Evolutionary conservation across 2,113 vertebrate species (phyloP).

Genomic region (Syngnathus floridae): DNA sequence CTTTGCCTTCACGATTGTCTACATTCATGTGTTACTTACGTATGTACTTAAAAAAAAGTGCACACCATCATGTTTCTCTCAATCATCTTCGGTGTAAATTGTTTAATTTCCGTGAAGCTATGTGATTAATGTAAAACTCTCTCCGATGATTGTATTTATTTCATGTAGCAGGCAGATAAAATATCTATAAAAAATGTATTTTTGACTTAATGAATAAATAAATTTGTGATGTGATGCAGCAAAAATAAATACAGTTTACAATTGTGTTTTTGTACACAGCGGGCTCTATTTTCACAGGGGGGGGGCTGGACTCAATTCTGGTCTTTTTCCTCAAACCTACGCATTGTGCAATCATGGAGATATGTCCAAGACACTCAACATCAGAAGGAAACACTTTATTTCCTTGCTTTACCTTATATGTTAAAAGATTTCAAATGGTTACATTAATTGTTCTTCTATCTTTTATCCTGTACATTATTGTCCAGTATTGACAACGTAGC

Average conservation of each 20-base stretch:
- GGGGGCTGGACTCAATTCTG: too few species aligned
- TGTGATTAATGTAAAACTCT: slow-evolving; percentile 33
- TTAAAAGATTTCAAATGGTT: slow-evolving; percentile 5
- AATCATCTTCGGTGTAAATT: background rate
- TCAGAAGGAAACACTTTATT: slow-evolving; percentile 40
- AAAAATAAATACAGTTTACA: slow-evolving; percentile 45
- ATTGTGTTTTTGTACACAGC: background rate
- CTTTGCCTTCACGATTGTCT: slow-evolving; percentile 43
- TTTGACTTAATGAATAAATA: slow-evolving; percentile 90
- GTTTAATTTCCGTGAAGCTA: background rate
- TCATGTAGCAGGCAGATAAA: slow-evolving; percentile 77
- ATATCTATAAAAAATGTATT: slow-evolving; percentile 78
- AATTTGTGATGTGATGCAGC: slow-evolving; percentile 87
- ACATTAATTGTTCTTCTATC: background rate
- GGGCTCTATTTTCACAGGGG: background rate
- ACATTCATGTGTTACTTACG: slow-evolving; percentile 10
- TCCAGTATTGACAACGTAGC: slow-evolving; percentile 8
- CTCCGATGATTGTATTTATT: slow-evolving; percentile 60
- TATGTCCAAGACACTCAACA: background rate
- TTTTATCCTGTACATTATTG: background rate
- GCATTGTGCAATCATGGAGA: background rate
- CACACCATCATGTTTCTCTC: background rate
- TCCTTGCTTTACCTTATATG: slow-evolving; percentile 11
- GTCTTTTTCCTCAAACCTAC: background rate
- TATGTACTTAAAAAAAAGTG: slow-evolving; percentile 5